These are phyloP conservation scores for Agrochola lychnidis DNA, from an alignment of 2,888 invertebrate species.

Conservation along the genomic window DNA sequence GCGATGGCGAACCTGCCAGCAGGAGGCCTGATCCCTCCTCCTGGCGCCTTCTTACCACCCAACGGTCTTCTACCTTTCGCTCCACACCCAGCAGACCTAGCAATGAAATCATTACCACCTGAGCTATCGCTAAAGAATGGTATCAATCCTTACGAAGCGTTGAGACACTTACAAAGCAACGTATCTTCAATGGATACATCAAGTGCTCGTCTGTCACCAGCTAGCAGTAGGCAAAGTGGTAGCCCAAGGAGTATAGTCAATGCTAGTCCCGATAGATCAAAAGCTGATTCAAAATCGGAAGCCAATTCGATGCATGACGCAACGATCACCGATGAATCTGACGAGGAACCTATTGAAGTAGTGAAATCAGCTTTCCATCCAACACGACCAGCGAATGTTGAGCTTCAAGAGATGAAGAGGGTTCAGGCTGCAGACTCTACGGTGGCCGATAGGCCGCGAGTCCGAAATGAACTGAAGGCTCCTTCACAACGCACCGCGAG, in stretches of 20 bases:
- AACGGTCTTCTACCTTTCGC: constrained; percentile 89
- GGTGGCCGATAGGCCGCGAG: constrained; percentile 87
- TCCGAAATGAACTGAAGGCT: constrained; percentile 91
- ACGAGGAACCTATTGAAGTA: constrained; percentile 94
- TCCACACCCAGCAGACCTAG: constrained; percentile 88
- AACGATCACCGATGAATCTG: constrained; percentile 92
- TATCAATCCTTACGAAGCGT: constrained; percentile 90
- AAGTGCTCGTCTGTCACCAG: constrained; percentile 89
- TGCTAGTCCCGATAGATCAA: constrained; percentile 87
- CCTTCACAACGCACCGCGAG: constrained; percentile 89
- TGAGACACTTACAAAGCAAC: constrained; percentile 86
- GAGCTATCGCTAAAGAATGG: constrained; percentile 90
- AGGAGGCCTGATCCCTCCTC: constrained; percentile 90
- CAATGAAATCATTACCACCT: constrained; percentile 86
- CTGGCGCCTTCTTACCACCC: constrained; percentile 90
- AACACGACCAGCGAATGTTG: constrained; percentile 91
- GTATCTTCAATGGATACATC: constrained; percentile 87
- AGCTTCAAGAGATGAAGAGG: constrained; percentile 89
- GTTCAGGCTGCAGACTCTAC: constrained; percentile 91
- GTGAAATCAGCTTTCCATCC: constrained; percentile 94
- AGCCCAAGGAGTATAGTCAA: constrained; percentile 88
- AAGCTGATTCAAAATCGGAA: constrained; percentile 91
- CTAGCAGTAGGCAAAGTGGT: constrained; percentile 89
- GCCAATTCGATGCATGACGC: constrained; percentile 92
- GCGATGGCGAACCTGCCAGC: constrained; percentile 85